phyloP scores from a whole-genome alignment of 2,797 vertebrate genomes.

The Helicolenus hilgendorfi region DNA sequence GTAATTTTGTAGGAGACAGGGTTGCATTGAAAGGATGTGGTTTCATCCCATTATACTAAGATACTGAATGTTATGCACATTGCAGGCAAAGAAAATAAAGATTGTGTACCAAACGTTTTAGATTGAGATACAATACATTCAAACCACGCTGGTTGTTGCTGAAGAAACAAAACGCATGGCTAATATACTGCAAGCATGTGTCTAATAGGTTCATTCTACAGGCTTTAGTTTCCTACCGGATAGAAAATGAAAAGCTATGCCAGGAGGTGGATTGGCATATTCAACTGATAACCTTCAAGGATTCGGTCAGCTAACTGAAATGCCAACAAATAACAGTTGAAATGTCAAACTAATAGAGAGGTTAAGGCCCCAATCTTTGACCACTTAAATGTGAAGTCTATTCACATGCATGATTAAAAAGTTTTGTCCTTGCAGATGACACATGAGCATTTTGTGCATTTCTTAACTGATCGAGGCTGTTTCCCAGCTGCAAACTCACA shows the following conservation, averaged over 20 bases:
- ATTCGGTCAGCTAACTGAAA: constrained; percentile 49
- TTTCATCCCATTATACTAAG: neutral
- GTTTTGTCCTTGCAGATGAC: neutral
- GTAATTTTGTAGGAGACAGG: neutral
- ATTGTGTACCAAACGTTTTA: neutral
- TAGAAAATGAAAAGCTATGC: constrained; percentile 10
- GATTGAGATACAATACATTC: neutral
- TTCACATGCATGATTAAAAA: neutral
- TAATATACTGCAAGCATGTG: neutral
- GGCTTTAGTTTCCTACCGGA: constrained; percentile 6
- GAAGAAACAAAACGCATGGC: neutral
- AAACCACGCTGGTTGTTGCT: neutral
- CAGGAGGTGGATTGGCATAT: constrained; percentile 21
- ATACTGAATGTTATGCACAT: neutral
- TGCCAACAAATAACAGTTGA: constrained; percentile 44
- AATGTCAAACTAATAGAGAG: constrained; percentile 54
- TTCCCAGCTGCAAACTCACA: neutral
- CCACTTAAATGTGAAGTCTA: neutral
- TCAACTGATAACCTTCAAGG: constrained; percentile 29
- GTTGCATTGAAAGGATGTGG: neutral
- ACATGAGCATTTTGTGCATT: neutral
- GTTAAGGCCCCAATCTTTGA: neutral
- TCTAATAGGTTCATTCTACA: neutral
- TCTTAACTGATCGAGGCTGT: neutral
- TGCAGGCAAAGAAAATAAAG: neutral